Evolutionary conservation across 30 jellyfish, hydroid and myxozoan species (phyloP).

Genomic region (Aurelia sp.): DNA sequence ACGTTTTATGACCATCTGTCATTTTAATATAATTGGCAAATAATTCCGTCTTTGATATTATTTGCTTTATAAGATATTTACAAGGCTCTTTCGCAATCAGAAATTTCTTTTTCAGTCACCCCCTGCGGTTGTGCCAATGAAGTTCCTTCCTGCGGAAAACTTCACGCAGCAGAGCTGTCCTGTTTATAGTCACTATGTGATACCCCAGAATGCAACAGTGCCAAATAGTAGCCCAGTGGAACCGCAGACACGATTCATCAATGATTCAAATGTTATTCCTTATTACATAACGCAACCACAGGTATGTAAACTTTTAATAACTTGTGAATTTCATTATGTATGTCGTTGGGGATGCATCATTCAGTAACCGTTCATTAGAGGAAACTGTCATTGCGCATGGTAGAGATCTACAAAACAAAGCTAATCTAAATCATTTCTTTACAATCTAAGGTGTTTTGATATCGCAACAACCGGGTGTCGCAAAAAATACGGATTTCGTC

Average conservation of each 20-base stretch:
- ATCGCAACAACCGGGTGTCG: too few species aligned
- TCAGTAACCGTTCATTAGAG: too few species aligned
- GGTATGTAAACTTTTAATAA: slow-evolving; percentile 14
- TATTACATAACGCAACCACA: slow-evolving; percentile 65
- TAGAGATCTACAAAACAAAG: too few species aligned
- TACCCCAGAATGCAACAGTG: slow-evolving; percentile 51
- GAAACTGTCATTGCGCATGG: too few species aligned
- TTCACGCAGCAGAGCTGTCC: slow-evolving; percentile 44
- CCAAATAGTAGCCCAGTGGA: slow-evolving; percentile 26
- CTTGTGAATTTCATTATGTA: background rate
- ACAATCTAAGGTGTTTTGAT: too few species aligned
- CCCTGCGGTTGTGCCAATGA: slow-evolving; percentile 61
- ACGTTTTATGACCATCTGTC: too few species aligned
- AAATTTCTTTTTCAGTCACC: slow-evolving; percentile 39
- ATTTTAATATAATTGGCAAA: too few species aligned
- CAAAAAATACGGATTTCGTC: too few species aligned
- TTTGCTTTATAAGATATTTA: too few species aligned
- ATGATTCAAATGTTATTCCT: slow-evolving; percentile 48
- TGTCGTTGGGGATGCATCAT: background rate
- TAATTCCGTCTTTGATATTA: too few species aligned
- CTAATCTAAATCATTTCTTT: too few species aligned
- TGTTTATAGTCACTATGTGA: slow-evolving; percentile 43
- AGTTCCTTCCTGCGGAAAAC: slow-evolving; percentile 53
- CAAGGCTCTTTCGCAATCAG: too few species aligned
- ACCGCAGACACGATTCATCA: slow-evolving; percentile 22